Conservation (phyloP, 1,140 invertebrate genomes). For the Drosophila fuyamai region DNA sequence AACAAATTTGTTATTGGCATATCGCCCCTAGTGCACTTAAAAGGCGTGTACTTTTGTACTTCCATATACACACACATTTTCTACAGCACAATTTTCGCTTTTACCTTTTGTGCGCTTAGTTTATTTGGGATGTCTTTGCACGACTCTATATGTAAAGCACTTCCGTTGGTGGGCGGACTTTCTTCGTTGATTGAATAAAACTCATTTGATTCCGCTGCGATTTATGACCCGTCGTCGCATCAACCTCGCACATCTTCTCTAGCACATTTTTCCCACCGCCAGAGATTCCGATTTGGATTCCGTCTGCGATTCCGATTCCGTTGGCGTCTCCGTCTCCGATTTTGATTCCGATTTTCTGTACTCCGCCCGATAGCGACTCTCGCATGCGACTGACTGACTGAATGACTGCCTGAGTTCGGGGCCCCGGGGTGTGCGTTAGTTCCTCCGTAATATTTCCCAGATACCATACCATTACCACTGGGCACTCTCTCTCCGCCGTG, state of each 20-base stretch:
- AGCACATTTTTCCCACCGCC: conserved; percentile 30
- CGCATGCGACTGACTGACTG: conserved; percentile 37
- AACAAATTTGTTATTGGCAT: conserved; percentile 53
- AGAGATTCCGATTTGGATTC: conserved; percentile 32
- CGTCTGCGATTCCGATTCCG: conserved; percentile 16
- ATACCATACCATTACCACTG: conserved; percentile 5
- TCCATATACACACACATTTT: conserved; percentile 71
- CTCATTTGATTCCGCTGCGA: conserved; percentile 61
- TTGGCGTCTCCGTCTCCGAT: not conserved
- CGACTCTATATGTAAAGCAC: conserved; percentile 55
- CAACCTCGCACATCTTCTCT: conserved; percentile 56
- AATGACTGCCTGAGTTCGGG: conserved; percentile 31
- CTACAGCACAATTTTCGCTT: conserved; percentile 55
- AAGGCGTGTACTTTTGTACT: conserved; percentile 65
- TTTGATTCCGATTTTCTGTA: conserved; percentile 26
- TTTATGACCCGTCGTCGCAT: conserved; percentile 32
- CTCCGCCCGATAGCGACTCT: conserved; percentile 42
- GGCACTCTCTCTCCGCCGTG: conserved; percentile 51
- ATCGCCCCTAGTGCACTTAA: conserved; percentile 53
- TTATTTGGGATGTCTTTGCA: conserved; percentile 37
- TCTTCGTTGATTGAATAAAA: conserved; percentile 81
- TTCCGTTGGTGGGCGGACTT: conserved; percentile 66
- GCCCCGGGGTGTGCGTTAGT: conserved; percentile 56
- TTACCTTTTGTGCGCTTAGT: conserved; percentile 71
- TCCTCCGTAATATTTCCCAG: conserved; percentile 75